Conservation (phyloP, 2,888 invertebrate species). For the Dimorphilus gyrociliatus region DNA sequence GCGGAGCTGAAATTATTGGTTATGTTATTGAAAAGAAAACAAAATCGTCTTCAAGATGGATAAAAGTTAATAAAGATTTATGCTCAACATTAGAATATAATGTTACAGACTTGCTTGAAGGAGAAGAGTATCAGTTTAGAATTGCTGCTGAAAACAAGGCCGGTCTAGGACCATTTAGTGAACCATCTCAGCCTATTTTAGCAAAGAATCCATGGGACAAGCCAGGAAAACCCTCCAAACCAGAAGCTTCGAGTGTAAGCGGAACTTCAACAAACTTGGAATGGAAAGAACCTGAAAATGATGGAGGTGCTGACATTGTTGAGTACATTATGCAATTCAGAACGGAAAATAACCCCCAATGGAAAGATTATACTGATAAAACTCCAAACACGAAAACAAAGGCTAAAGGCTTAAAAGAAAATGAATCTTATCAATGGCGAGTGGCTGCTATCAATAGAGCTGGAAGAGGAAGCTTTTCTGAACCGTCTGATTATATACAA, state of each 20-base stretch:
- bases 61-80: slow-evolving; percentile 15
- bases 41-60: slow-evolving; percentile 24
- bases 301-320: slow-evolving; percentile 26
- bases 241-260: slow-evolving; percentile 12
- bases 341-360: too few relatives aligned
- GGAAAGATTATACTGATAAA: too few relatives aligned
- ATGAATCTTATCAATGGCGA: slow-evolving; percentile 78
- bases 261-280: slow-evolving; percentile 11
- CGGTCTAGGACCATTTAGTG: slow-evolving; percentile 8
- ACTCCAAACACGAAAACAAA: slow-evolving; percentile 26
- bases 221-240: slow-evolving; percentile 17
- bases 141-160: slow-evolving; percentile 11
- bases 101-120: slow-evolving; percentile 6
- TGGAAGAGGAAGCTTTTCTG: slow-evolving; percentile 46
- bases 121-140: slow-evolving; percentile 7
- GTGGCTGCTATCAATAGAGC: slow-evolving; percentile 89
- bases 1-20: slow-evolving; percentile 69
- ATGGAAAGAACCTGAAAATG: slow-evolving; percentile 17
- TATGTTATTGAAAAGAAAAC: slow-evolving; percentile 59
- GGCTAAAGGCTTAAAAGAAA: too few relatives aligned
- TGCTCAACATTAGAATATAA: neutral
- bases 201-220: slow-evolving; percentile 42
- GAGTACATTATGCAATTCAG: slow-evolving; percentile 24
- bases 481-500: slow-evolving; percentile 24
- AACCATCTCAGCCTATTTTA: slow-evolving; percentile 8